Evolutionary conservation across 2,113 vertebrate species (phyloP).

Genomic region (Nesoenas mayeri): DNA sequence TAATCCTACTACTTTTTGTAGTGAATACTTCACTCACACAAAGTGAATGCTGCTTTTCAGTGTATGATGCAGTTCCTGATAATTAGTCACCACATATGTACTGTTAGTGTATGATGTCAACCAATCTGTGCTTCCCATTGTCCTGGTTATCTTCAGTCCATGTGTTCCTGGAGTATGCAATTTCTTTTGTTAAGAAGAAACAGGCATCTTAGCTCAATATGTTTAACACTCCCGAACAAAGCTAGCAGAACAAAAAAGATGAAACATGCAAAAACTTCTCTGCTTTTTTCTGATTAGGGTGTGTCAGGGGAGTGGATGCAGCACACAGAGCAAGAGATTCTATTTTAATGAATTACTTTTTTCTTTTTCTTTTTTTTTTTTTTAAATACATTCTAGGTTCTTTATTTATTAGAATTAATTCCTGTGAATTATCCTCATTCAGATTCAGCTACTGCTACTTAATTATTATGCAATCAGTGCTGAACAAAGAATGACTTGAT

Average conservation of each 20-base stretch:
- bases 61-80: neutral
- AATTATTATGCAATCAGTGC: slow-evolving; percentile 29
- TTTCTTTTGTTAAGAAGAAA: neutral
- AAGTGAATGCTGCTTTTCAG: neutral
- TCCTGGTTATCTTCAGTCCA: neutral
- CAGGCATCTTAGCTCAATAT: neutral
- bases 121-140: neutral
- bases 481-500: slow-evolving; percentile 3
- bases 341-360: neutral
- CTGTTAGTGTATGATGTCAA: neutral
- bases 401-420: slow-evolving; percentile 55
- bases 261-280: neutral
- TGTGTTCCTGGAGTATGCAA: neutral
- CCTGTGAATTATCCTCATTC: slow-evolving; percentile 25
- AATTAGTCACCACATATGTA: neutral
- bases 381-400: neutral
- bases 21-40: neutral
- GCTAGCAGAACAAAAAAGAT: neutral
- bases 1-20: neutral
- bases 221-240: neutral
- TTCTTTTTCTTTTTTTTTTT: neutral
- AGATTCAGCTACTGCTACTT: slow-evolving; percentile 7
- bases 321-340: neutral
- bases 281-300: neutral
- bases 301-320: neutral